A percentile compares a stretch with the other conserved stretches of the same genome.
Evolutionary conservation across 1,140 invertebrate genomes (phyloP).

Genomic region (Lethocerus indicus): DNA sequence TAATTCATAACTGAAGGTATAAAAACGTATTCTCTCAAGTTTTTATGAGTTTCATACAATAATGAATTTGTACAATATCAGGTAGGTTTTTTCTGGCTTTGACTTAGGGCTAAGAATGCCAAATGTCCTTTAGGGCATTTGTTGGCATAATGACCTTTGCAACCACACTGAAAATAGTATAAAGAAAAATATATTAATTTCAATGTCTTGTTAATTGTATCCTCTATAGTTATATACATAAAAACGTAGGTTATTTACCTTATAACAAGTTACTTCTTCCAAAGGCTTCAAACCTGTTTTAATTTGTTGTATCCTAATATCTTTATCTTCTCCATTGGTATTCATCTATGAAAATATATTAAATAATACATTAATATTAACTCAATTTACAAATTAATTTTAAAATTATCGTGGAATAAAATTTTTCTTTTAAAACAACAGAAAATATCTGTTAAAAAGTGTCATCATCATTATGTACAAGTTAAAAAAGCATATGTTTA

Average conservation of each 20-base stretch:
- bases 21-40: too few relatives aligned
- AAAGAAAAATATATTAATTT: constrained; percentile 13
- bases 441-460: not conserved
- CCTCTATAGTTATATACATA: constrained; percentile 1
- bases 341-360: not conserved
- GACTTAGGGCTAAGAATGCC: constrained; percentile 52
- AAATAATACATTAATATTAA: not conserved
- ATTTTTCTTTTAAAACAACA: not conserved
- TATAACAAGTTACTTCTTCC: constrained; percentile 91
- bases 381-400: not conserved
- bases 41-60: too few relatives aligned
- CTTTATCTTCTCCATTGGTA: not conserved
- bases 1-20: too few relatives aligned
- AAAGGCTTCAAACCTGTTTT: constrained; percentile 50
- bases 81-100: constrained; percentile 13
- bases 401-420: not conserved
- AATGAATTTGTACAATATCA: too few relatives aligned
- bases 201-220: not conserved
- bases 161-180: constrained; percentile 58
- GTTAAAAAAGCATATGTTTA: too few relatives aligned
- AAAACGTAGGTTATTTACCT: constrained; percentile 27
- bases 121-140: constrained; percentile 94
- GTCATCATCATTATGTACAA: not conserved
- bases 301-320: not conserved
- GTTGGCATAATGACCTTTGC: constrained; percentile 98